Conservation (phyloP, 2,888 invertebrate species). For the Drosophila kokeensis region DNA sequence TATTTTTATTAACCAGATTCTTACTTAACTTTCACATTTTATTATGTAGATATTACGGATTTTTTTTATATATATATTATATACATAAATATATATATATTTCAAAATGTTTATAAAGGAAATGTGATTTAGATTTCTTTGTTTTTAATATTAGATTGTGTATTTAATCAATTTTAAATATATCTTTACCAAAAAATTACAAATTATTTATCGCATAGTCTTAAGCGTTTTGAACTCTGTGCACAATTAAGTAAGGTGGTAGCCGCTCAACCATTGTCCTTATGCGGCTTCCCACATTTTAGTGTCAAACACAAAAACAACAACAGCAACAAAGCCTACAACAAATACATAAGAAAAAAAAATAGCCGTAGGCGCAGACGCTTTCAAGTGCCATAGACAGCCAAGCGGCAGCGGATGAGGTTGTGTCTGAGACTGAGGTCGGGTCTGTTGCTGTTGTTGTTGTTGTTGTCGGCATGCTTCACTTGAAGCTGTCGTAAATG, state of each 20-base stretch:
- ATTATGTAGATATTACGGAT: too few species aligned
- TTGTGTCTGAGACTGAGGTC: constrained; percentile 48
- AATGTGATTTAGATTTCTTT: too few species aligned
- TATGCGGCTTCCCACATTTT: constrained; percentile 56
- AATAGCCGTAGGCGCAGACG: constrained; percentile 73
- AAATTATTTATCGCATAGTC: constrained; percentile 15
- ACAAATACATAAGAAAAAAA: constrained; percentile 16
- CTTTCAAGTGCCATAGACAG: constrained; percentile 76
- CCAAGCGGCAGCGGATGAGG: constrained; percentile 35
- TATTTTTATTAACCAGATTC: too few species aligned
- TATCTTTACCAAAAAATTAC: background rate
- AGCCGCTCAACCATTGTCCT: constrained; percentile 26
- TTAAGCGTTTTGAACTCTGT: constrained; percentile 54
- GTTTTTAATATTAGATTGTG: background rate
- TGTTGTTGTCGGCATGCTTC: constrained; percentile 63
- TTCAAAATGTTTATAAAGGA: too few species aligned
- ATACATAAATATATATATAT: too few species aligned
- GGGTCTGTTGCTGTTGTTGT: constrained; percentile 32
- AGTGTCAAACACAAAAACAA: constrained; percentile 44
- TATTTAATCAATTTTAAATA: background rate
- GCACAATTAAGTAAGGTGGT: constrained; percentile 53
- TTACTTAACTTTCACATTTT: too few species aligned
- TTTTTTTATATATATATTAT: too few species aligned
- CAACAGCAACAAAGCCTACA: constrained; percentile 23
- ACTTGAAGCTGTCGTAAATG: constrained; percentile 79